Base-by-base conservation (phyloP, 1,140 invertebrate species). In the Mercenaria mercenaria region DNA sequence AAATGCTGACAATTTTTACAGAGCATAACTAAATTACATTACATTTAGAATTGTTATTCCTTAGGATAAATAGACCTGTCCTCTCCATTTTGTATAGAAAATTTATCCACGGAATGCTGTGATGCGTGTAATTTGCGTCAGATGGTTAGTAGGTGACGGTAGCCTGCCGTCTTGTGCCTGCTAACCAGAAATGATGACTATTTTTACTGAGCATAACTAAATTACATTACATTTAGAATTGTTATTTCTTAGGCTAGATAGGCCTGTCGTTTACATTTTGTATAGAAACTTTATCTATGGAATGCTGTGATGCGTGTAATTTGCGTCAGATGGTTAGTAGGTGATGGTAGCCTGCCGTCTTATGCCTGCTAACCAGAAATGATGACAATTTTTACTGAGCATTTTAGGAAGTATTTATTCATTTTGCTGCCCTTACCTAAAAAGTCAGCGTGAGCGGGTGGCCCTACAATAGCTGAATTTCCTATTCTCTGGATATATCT, bases 121-220 rank as follows among this genome's bases (percentile, higher is more conserved):
- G 88, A 91, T 91, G 90, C 67, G 26, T 79, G 81, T 88, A 85
- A 90, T 83, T 90, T 90, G 88, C 88, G 88, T 85, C 88, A 39
- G 88, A 90, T 4, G 80, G 15, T 39, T 23, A 43, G 10, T 6
- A 29, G 52, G 72, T 43, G 50, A 84, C 72, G 50, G 72, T 90
- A 64, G 80, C 80, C 80, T 82, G 43, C 88, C 85, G 88, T 83
- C 34, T 29, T 79, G 61, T 79, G 56, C 74, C 50, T 61, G 52
- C 32, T 76, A 79, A 32, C 26, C 26, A 29, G 26, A 43, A 29
- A 15, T 61, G 74, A 61, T 61, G 74, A 77, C 39, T 26, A 47
- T 43, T 23, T 76, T 61, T 52, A 76, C 85, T 87, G 82, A 85
- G 80, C 80, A 50, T 34, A 76, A 23, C 26, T 23, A 67, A 67